Base-by-base conservation (phyloP, 2,113 vertebrate species). In the Noturus placidus region DNA sequence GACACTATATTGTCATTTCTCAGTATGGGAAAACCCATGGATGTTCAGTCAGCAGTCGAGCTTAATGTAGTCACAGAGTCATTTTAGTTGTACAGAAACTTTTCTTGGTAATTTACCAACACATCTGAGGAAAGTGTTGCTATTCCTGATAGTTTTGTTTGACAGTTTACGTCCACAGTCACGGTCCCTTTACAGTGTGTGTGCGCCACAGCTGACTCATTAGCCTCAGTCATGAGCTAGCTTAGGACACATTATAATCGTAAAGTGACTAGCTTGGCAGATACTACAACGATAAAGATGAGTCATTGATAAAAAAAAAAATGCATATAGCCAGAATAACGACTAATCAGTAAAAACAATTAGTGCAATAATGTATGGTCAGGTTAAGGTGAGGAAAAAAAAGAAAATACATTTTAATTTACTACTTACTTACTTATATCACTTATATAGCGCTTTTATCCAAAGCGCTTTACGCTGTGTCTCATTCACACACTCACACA, bases 11-110 rank as follows among this genome's bases (percentile, higher is more conserved):
- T n/a, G 19, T n/a, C 1, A 57, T 33, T 57, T 56, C 52, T 80
- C 15, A 22, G n/a, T 22, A 35, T 35, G 78, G 52, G n/a, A 80
- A 80, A 80, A 56, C 78, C 78, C 78, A 80, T 57, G 77, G 52
- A 79, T 30, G 77, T 79, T 79, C 25, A 79, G 52, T 19, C 33
- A 33, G 17, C n/a, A 10, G 7, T 57, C 1, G 2, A 56, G n/a
- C 19, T 56, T 80, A 57, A 33, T 57, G 25, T 77, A 46, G 72
- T 14, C 27, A 76, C 72, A 76, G 70, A 74, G 42, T 76, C 2
- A 76, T 46, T 77, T 50, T 77, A 77, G 13, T 2, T 50, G 42
- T 77, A 77, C 42, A 77, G 17, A 80, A 81, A 38, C 2, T 38
- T 25, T 59, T 54, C 50, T 59, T 38, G 56, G 56, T 59, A 59